Evolutionary conservation across 2,797 vertebrate genomes (phyloP).

Genomic region (Microctenopoma stevenorrisi): DNA sequence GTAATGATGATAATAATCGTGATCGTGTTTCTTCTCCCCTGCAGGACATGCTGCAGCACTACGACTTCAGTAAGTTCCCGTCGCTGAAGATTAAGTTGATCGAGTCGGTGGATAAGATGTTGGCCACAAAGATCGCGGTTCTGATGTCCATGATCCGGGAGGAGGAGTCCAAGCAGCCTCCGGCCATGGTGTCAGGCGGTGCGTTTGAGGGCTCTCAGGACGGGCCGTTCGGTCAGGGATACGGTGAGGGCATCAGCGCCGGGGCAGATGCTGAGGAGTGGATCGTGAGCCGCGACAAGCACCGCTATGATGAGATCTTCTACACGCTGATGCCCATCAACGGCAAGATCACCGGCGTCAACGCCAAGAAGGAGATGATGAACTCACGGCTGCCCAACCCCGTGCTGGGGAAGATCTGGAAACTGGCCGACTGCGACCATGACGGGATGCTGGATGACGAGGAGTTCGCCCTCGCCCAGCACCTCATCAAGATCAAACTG

Average conservation of each 20-base stretch:
- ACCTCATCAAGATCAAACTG: constrained; percentile 96
- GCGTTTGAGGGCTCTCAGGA: constrained; percentile 93
- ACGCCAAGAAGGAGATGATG: constrained; percentile 98
- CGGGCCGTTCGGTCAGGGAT: constrained; percentile 94
- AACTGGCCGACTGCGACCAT: constrained; percentile 92
- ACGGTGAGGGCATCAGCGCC: constrained; percentile 94
- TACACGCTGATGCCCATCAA: constrained; percentile 96
- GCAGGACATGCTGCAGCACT: constrained; percentile 93
- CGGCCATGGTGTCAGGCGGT: constrained; percentile 89
- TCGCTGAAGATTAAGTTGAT: constrained; percentile 94
- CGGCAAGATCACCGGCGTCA: constrained; percentile 93
- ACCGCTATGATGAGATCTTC: constrained; percentile 97
- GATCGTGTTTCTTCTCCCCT: constrained; percentile 29
- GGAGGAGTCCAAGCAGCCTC: constrained; percentile 90
- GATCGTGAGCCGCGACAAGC: constrained; percentile 96
- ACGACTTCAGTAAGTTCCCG: constrained; percentile 96
- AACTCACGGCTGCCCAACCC: constrained; percentile 96
- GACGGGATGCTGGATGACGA: constrained; percentile 98
- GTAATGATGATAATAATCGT: too few relatives aligned
- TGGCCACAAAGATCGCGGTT: constrained; percentile 90
- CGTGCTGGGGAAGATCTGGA: constrained; percentile 98
- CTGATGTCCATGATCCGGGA: constrained; percentile 93
- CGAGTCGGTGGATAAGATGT: constrained; percentile 96
- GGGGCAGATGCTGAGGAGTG: constrained; percentile 94
- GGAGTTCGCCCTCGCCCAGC: constrained; percentile 95